Percentiles rank a stretch among this genome's conserved stretches.
Evolutionary conservation across 2,797 vertebrate species (phyloP).

Genomic region (Pipistrellus pygmaeus): DNA sequence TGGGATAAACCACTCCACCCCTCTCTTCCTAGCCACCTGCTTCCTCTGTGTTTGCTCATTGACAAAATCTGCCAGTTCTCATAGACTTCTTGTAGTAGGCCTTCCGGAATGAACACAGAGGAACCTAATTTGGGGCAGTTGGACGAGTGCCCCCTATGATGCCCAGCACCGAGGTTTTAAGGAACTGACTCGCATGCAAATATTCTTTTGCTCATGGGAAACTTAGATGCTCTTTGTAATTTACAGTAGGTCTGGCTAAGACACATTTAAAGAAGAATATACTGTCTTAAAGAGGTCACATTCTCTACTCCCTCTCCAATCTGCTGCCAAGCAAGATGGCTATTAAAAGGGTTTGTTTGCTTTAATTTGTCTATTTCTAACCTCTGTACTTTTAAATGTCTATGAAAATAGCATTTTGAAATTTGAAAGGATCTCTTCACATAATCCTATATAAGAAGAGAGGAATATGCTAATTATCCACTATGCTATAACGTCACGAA

Average conservation of each 20-base stretch:
- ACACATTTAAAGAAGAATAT: background rate
- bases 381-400: background rate
- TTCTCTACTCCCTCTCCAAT: background rate
- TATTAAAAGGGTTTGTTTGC: background rate
- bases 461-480: no score
- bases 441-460: background rate
- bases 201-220: background rate
- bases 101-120: background rate
- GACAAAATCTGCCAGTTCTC: background rate
- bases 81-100: background rate
- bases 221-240: background rate
- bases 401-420: slow-evolving; percentile 32
- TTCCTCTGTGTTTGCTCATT: background rate
- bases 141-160: background rate
- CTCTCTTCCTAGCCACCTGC: background rate
- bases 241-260: background rate
- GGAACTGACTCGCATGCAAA: background rate
- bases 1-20: background rate
- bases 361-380: background rate
- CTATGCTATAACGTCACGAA: no score
- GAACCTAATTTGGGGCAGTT: background rate
- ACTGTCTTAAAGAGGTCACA: background rate
- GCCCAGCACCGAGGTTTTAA: background rate
- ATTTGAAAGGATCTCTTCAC: slow-evolving; percentile 18
- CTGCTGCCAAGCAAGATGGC: background rate